These are phyloP conservation scores for Salvelinus sp. DNA, from an alignment of 2,113 vertebrate genomes.

Conservation along the genomic window DNA sequence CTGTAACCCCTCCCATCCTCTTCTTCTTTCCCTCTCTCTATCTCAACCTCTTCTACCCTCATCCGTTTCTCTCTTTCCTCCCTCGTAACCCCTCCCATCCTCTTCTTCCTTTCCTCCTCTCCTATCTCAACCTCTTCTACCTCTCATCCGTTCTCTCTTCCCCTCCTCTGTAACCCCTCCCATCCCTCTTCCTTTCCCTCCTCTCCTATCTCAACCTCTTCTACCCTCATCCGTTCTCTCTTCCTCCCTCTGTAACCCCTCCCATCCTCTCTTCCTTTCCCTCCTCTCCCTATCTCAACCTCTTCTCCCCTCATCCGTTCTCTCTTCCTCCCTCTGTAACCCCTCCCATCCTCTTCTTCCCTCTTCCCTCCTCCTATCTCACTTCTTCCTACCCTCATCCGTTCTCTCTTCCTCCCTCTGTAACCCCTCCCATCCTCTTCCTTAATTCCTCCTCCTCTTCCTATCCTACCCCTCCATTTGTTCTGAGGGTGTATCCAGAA, in stretches of 20 bases:
- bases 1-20: too few species aligned
- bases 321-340: background rate
- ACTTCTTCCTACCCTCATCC: background rate
- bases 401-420: background rate
- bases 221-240: background rate
- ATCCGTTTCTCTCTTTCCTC: background rate
- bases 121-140: background rate
- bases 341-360: background rate
- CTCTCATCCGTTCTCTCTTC: constrained; percentile 20
- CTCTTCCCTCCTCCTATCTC: background rate
- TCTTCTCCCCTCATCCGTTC: background rate
- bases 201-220: background rate
- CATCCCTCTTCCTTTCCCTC: constrained; percentile 10
- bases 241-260: background rate
- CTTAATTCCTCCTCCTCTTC: too few species aligned
- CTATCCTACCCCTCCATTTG: too few species aligned
- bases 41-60: too few species aligned
- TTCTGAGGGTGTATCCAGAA: background rate
- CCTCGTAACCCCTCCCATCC: constrained; percentile 16
- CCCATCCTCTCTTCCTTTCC: constrained; percentile 24
- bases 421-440: constrained; percentile 30
- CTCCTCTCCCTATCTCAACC: constrained; percentile 5
- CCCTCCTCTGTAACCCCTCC: background rate
- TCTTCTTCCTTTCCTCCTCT: constrained; percentile 16
- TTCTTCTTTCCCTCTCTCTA: too few species aligned